Conservation (phyloP, 1,140 invertebrate genomes). For the Drosophila pectinifera region DNA sequence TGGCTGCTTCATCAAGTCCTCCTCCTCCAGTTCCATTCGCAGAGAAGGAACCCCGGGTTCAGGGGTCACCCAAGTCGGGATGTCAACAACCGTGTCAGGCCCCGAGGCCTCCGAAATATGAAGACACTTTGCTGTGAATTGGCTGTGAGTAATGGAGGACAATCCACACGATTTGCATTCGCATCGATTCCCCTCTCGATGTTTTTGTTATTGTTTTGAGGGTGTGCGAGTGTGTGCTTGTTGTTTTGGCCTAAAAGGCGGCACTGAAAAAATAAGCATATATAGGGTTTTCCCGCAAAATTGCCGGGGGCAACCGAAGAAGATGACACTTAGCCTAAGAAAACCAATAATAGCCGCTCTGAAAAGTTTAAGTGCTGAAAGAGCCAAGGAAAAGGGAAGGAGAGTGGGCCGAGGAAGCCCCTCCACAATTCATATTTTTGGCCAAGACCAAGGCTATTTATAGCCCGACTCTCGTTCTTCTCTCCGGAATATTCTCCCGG, state of each 20-base stretch:
- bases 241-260: conserved; percentile 55
- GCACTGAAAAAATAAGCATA: conserved; percentile 60
- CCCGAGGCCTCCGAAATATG: conserved; percentile 13
- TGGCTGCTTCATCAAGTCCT: not conserved
- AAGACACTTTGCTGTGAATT: conserved; percentile 44
- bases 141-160: conserved; percentile 50
- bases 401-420: conserved; percentile 7
- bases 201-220: conserved; percentile 47
- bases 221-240: conserved; percentile 11
- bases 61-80: conserved; percentile 14
- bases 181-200: conserved; percentile 17
- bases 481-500: not conserved
- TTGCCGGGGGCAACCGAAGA: conserved; percentile 66
- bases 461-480: conserved; percentile 8
- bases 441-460: conserved; percentile 48
- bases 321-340: conserved; percentile 57
- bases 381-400: not conserved
- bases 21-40: not conserved
- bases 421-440: conserved; percentile 35
- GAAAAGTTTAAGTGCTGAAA: conserved; percentile 52
- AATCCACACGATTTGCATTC: conserved; percentile 49
- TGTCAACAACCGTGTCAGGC: conserved; percentile 41
- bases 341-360: conserved; percentile 62
- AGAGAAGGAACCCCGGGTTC: conserved; percentile 5
- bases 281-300: conserved; percentile 49